Evolutionary conservation across 1,140 invertebrate species (phyloP), one percentile per base, ranked within the genome.

Genomic region (Bombyx mandarina): DNA sequence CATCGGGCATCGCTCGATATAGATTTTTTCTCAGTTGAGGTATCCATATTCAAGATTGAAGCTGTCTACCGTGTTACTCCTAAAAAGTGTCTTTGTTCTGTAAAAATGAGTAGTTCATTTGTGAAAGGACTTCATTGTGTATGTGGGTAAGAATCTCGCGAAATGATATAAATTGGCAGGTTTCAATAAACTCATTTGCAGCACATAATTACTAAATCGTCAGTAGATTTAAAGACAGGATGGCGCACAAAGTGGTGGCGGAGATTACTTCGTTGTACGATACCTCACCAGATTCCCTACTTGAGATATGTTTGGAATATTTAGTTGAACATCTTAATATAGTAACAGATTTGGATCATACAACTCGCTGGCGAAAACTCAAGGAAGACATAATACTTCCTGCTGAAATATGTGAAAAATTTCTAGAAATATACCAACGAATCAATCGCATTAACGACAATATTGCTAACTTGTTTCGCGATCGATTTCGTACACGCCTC

Each of bases 381-480:
- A 81, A 75, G 62, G 69, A 80, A 45, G 76, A 80, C 60, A 69
- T 87, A 22, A 68, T 79, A 50, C 60, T 87, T 35, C 88, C 88
- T 12, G 73, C 74, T 7, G 86, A 82, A 60, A 68, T 88, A 42
- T 88, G 84, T 49, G 84, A 88, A 50, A 70, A 64, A 75, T 82
- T 95, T 12, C 82, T 96, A 6, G 79, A 91, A 57, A 81, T 89
- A 9, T 91, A 91, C 62, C 91, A 92, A 58, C 89, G 89, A 61
- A 89, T 88, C 26, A 87, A 89, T 63, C 85, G 89, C 9, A 73
- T 92, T 7, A 90, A 92, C 69, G 91, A 94, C 64, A 88, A 84
- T 56, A 93, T 95, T 65, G 90, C 94, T 5, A 89, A 91, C 61
- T 88, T 96, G 60, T 96, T 97, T 72, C 83, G 89, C 64, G 92